Base-by-base conservation (phyloP, 2,113 vertebrate genomes). In the Anoplopoma fimbria region DNA sequence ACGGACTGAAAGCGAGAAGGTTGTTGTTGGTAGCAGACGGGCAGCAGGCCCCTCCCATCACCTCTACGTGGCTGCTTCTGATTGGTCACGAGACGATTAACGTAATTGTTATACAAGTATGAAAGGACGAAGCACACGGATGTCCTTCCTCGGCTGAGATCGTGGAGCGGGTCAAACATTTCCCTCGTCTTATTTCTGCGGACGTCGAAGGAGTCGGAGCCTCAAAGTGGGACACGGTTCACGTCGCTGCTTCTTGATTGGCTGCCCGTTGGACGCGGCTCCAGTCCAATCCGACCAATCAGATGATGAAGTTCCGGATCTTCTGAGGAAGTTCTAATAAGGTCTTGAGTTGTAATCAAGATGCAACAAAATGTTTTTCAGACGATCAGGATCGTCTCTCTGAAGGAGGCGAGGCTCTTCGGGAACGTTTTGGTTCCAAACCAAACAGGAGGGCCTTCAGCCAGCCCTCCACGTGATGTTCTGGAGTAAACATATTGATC, bases 261-360 rank as follows among this genome's bases (percentile, higher is more conserved):
- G 2, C 33, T 6, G 9, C 5, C 2, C 12, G 2, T 45, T 36
- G 8, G 27, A 13, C 0, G 21, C 70, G 12, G 47, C 29, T 65
- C 36, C 1, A 1, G 36, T 68, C 34, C 29, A 8, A 6, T 64
- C 29, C 1, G 29, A 67, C 47, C 25, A 19, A 25, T 53, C 27
- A 25, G n/a, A n/a, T 2, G 0, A 27, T 25, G 53, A 62, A n/a
- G 42, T 12, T 71, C 57, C 45, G 27, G 25, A 12, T 76, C 34
- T 15, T 34, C 47, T 34, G 34, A 42, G 25, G 9, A 51, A 29
- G 34, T 33, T 72, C n/a, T 21, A 25, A 27, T 9, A 7, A 69
- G 23, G 36, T 85, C 75, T 79, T 58, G 60, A 76, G 77, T 81
- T 68, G 67, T 67, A 60, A n/a, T 81, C 78, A 53, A 67, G 77